Percentiles rank a stretch among this genome's conserved stretches.
These are phyloP conservation scores for Drosophila saltans DNA, from an alignment of 1,140 invertebrate genomes.

Conservation along the genomic window DNA sequence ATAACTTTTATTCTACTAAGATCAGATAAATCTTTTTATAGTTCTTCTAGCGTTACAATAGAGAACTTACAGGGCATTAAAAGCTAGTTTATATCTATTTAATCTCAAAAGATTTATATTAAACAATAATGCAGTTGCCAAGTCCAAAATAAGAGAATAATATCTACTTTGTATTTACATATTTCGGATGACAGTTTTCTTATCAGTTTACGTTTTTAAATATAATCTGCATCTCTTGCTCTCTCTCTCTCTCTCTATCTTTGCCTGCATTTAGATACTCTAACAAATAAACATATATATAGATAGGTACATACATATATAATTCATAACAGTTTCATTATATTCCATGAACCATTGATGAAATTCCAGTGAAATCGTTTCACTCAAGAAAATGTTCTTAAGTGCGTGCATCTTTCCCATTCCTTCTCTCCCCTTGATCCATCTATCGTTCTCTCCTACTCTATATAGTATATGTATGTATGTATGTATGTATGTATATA, in stretches of 20 bases:
- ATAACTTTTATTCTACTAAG: no score
- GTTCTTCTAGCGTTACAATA: no score
- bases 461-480: no score
- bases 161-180: background rate
- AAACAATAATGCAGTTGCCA: background rate
- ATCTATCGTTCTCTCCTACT: no score
- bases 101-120: background rate
- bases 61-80: no score
- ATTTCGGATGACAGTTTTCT: background rate
- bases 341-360: slow-evolving; percentile 13
- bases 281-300: background rate
- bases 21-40: no score
- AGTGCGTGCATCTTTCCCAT: slow-evolving; percentile 1
- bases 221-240: background rate
- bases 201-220: background rate
- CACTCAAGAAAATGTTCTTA: slow-evolving; percentile 6
- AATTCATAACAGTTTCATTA: slow-evolving; percentile 17
- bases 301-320: background rate
- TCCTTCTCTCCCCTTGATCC: background rate
- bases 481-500: background rate
- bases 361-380: slow-evolving; percentile 11
- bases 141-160: background rate
- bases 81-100: no score
- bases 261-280: background rate
- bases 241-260: background rate